phyloP scores from a whole-genome alignment of 2,888 invertebrate species.

The Petrophora chlorosata region DNA sequence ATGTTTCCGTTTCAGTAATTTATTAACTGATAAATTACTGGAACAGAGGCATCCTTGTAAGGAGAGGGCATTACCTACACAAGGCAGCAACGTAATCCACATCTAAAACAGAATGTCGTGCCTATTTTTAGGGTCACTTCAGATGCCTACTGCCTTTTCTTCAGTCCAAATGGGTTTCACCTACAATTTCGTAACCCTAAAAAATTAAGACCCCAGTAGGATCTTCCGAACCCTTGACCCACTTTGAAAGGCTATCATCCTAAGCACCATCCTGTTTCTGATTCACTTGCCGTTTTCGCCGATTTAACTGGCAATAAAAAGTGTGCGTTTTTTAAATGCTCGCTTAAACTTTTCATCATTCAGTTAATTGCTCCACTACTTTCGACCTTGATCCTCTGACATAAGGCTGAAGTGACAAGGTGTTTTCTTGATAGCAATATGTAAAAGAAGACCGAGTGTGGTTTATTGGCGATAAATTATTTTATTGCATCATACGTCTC shows the following conservation, averaged over 20 bases:
- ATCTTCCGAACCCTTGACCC: slow-evolving; percentile 13
- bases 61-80: too few relatives aligned
- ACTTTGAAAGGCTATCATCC: slow-evolving; percentile 3
- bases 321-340: slow-evolving; percentile 31
- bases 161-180: too few relatives aligned
- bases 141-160: too few relatives aligned
- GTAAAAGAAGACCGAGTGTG: not conserved
- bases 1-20: too few relatives aligned
- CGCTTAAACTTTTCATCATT: slow-evolving; percentile 30
- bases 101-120: too few relatives aligned
- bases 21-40: too few relatives aligned
- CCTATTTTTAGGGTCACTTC: too few relatives aligned
- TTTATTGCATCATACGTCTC: slow-evolving; percentile 5
- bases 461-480: slow-evolving; percentile 15
- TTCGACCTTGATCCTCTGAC: slow-evolving; percentile 7
- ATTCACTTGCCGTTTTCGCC: slow-evolving; percentile 21
- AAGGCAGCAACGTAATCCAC: too few relatives aligned
- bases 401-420: not conserved
- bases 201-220: too few relatives aligned
- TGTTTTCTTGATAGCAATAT: not conserved
- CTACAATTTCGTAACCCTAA: too few relatives aligned
- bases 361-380: slow-evolving; percentile 4
- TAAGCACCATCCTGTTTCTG: slow-evolving; percentile 21
- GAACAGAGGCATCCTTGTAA: too few relatives aligned
- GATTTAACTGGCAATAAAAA: slow-evolving; percentile 33